Evolutionary conservation across 2,888 invertebrate genomes (phyloP).

Genomic region (Drosophila histrio): DNA sequence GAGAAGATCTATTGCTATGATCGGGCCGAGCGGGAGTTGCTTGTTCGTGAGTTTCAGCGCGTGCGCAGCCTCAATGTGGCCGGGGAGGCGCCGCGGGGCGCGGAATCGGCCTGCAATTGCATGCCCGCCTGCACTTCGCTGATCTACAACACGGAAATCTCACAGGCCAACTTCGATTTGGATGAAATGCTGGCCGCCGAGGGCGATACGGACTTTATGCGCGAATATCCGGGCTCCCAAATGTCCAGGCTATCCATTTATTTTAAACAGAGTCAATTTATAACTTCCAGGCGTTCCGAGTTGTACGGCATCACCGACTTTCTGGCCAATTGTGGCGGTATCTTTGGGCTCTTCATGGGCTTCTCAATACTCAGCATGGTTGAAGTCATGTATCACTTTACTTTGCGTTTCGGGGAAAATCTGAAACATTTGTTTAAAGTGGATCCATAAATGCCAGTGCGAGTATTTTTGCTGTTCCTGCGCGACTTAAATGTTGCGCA

Average conservation of each 20-base stretch:
- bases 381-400: constrained; percentile 85
- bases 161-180: constrained; percentile 81
- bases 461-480: constrained; percentile 8
- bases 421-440: constrained; percentile 48
- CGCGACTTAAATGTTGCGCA: constrained; percentile 5
- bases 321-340: constrained; percentile 88
- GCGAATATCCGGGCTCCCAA: constrained; percentile 84
- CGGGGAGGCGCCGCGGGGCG: constrained; percentile 17
- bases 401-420: constrained; percentile 73
- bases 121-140: constrained; percentile 82
- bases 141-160: constrained; percentile 82
- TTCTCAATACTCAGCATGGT: constrained; percentile 84
- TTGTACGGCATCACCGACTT: constrained; percentile 89
- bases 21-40: constrained; percentile 78
- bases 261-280: constrained; percentile 89
- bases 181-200: constrained; percentile 76
- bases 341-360: constrained; percentile 85
- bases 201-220: constrained; percentile 71
- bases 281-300: constrained; percentile 88
- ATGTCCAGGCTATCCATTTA: constrained; percentile 88
- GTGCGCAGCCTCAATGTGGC: constrained; percentile 46
- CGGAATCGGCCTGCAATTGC: constrained; percentile 78
- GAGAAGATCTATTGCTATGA: constrained; percentile 83
- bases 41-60: constrained; percentile 80
- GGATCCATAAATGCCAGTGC: neutral